Base-by-base conservation (phyloP, 2,888 invertebrate species). In the Acleris holmiana region DNA sequence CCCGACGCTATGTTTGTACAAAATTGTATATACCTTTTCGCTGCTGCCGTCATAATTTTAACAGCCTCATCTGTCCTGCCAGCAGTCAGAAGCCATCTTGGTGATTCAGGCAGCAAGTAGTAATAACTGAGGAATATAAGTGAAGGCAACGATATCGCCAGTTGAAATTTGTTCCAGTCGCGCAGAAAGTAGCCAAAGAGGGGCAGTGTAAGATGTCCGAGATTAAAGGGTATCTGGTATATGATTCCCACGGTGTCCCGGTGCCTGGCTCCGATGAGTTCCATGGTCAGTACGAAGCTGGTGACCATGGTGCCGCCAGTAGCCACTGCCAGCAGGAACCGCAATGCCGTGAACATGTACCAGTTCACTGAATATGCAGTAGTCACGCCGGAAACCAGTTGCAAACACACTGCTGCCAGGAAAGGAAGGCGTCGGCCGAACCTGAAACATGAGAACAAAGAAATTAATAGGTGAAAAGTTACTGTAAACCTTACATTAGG, bases 241-340 rank as follows among this genome's bases (percentile, higher is more conserved):
- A 95, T 93, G 69, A 95, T 95, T 47, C 96, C 96, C 47, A 96
- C 95, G 91, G 97, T 96, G 2, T 93, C 94, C 70, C 94, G 90
- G 72, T 92, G 93, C 73, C 89, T 90, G 0, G 93, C 84, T 0
- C 95, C 95, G 59, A 95, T 93, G 23, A 95, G 82, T 79, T 95
- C 95, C 95, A 95, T 95, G 8, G 94, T 93, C 4, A 95, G 87
- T 3, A 95, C 95, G 70, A 95, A 95, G 77, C 95, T 95, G 50
- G 96, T 96, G 57, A 96, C 95, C 96, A 97, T 97, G 0, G 96
- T 96, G 44, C 97, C 97, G 51, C 96, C 97, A 1, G 96, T 96
- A 10, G 96, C 96, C 23, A 96, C 91, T 0, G 96, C 97, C 15
- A 95, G 93, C 19, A 96, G 76, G 78, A 97, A 96, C 49, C 97